Evolutionary conservation across 2,797 vertebrate genomes (phyloP), one percentile per base, ranked within the genome.

Genomic region (Pterois miles): DNA sequence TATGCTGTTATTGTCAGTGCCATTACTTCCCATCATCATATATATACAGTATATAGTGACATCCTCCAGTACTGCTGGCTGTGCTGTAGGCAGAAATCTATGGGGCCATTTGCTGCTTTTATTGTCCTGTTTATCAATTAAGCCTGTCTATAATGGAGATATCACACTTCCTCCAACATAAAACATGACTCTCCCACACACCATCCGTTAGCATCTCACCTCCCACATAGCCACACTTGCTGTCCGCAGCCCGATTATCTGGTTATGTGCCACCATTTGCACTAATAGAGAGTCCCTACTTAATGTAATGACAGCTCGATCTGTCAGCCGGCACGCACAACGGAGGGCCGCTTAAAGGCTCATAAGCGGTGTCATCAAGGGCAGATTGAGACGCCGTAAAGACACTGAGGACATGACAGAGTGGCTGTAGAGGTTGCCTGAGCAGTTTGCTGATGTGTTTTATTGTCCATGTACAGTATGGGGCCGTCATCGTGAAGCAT

Each of bases 121-220:
- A 90, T 93, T 88, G 90, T 92, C 85, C 83, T 91, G 88, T 92
- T 94, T 93, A 93, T 94, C 92, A 94, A 94, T 94, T 93, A 94
- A 84, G 86, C 76, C 46, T 78, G 89, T 93, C 91, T 92, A 89
- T 91, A 89, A 93, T 91, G 88, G 91, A 86, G 87, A 90, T 82
- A 82, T 93, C 91, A 92, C 93, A 93, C 91, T 92, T 92, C 88
- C 89, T 91, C 86, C 90, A 86, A 89, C 84, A 90, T 91, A 91
- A 93, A 94, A 92, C 90, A 93, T 93, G 91, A 89, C 91, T 91
- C 93, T 93, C 92, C 93, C 92, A 94, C 93, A 92, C 92, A 89
- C 93, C 93, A 94, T 92, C 93, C 92, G 93, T 73, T 86, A 87
- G 84, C 88, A 92, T 94, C 93, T 87, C 93, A 93, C 93, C 91